These are phyloP conservation scores for Boloria selene DNA, from an alignment of 2,888 invertebrate species.

Conservation along the genomic window DNA sequence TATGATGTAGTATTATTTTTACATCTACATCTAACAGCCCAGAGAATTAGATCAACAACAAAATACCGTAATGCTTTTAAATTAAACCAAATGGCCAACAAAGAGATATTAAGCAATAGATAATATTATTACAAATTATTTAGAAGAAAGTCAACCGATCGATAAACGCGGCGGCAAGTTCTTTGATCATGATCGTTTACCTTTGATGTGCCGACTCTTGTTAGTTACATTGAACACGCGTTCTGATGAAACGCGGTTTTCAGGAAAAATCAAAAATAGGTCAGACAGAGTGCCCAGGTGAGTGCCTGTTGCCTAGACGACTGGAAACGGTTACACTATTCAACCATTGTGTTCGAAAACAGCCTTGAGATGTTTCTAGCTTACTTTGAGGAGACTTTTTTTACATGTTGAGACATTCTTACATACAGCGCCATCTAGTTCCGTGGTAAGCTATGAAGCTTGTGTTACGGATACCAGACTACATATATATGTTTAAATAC, in stretches of 20 bases:
- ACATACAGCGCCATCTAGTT: no score
- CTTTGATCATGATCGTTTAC: slow-evolving; percentile 61
- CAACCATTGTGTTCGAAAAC: neutral
- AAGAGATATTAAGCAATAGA: slow-evolving; percentile 35
- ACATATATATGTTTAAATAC: no score
- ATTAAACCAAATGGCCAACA: slow-evolving; percentile 17
- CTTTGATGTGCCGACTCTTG: slow-evolving; percentile 63
- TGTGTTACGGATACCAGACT: no score
- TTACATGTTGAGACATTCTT: no score
- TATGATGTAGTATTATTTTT: no score
- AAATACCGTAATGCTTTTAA: slow-evolving; percentile 1
- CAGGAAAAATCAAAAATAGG: slow-evolving; percentile 37
- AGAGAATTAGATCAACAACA: neutral
- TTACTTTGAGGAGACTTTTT: no score
- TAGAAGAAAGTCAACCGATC: slow-evolving; percentile 47
- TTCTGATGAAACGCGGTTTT: slow-evolving; percentile 49
- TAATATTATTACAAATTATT: slow-evolving; percentile 45
- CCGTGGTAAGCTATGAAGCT: no score
- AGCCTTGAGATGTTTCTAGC: no score
- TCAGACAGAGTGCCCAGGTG: slow-evolving; percentile 9
- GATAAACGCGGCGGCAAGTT: slow-evolving; percentile 48
- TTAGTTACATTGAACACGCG: slow-evolving; percentile 60
- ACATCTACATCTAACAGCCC: no score
- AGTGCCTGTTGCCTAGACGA: slow-evolving; percentile 9
- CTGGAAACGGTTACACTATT: neutral